phyloP scores from a whole-genome alignment of 2,888 invertebrate species.

The Cephus rjabovi region DNA sequence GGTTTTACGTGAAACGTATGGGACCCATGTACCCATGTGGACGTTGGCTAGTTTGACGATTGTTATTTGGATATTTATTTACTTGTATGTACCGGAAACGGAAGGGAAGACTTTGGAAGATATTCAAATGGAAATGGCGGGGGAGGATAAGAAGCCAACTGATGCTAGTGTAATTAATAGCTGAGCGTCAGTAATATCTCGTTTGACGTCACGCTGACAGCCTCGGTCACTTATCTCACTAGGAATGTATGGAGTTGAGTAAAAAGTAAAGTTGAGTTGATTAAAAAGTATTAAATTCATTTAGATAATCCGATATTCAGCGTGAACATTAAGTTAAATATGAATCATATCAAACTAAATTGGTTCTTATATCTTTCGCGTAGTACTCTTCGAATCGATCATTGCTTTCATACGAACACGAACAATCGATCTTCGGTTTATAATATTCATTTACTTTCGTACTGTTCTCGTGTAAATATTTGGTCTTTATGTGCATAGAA shows the following conservation, averaged over 20 bases:
- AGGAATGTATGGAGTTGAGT: not conserved
- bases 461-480: too few relatives aligned
- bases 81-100: slow-evolving; percentile 60
- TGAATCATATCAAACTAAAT: not conserved
- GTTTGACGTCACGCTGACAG: not conserved
- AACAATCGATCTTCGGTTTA: too few relatives aligned
- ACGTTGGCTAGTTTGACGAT: slow-evolving; percentile 51
- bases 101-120: slow-evolving; percentile 62
- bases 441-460: too few relatives aligned
- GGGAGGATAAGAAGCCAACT: slow-evolving; percentile 22
- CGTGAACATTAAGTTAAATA: not conserved
- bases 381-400: too few relatives aligned
- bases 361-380: too few relatives aligned
- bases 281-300: not conserved
- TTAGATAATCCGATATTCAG: not conserved
- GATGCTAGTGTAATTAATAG: slow-evolving; percentile 14
- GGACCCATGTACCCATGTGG: slow-evolving; percentile 54
- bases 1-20: slow-evolving; percentile 51
- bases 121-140: slow-evolving; percentile 53
- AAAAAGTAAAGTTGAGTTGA: not conserved
- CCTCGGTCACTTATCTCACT: not conserved
- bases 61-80: slow-evolving; percentile 56
- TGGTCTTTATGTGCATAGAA: too few relatives aligned
- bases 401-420: too few relatives aligned
- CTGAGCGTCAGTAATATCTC: not conserved